Evolutionary conservation across 2,888 invertebrate species (phyloP), one percentile per base, ranked within the genome.

Genomic region (Philaethria dido): DNA sequence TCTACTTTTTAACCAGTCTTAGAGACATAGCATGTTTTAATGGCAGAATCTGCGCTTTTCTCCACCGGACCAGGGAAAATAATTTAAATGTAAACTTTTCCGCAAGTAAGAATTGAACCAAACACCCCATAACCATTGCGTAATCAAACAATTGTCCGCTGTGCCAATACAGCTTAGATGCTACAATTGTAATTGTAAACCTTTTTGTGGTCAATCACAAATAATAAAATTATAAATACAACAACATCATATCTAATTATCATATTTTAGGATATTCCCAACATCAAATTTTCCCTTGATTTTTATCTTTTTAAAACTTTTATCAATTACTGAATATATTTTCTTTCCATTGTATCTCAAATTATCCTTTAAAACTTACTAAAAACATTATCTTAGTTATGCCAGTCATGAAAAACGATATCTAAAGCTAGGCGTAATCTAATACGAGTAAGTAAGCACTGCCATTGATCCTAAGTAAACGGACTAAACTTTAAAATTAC

Each of bases 401-500:
- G 9, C 18, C 13, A 54, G 14, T 29, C 14, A 14, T 14, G 6
- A 54, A 54, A 54, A 54, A 18, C 18, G 9, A 42, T 20, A n/a
- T 57, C 39, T 39, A 4, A 22, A 42, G 39, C 39, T 39, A 39
- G 20, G 22, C 22, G 22, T 57, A 22, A 42, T n/a, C 22, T 57
- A 42, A 42, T 42, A n/a, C n/a, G n/a, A n/a, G n/a, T n/a, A 39
- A 57, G 20, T 57, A n/a, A 42, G 9, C 39, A 57, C 39, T 39
- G 22, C n/a, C 57, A 42, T 42, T 57, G 39, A 42, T 57, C 57
- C 39, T 57, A n/a, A 57, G 39, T n/a, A 57, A 57, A 42, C n/a
- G 14, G 6, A 22, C 22, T 22, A 42, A 22, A 57, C 42, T 57
- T 57, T 22, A 5, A 57, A 57, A 57, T 39, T 42, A 22, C 0